Percentiles rank a stretch among this genome's conserved stretches.
These are phyloP conservation scores for Melanophora roralis DNA, from an alignment of 2,888 invertebrate genomes.

Conservation along the genomic window DNA sequence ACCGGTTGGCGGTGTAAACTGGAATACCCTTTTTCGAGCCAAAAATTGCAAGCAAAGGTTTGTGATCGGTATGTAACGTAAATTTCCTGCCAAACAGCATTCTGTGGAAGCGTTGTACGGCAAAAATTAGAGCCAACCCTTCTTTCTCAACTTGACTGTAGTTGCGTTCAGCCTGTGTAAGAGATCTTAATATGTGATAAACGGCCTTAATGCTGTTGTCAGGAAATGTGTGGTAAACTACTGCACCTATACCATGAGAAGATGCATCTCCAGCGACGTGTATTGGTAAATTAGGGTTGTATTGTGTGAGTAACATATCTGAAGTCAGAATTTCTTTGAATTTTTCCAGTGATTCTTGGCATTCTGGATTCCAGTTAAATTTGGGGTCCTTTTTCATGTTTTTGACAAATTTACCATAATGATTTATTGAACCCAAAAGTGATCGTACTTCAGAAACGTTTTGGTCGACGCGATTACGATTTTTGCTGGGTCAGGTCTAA, in stretches of 20 bases:
- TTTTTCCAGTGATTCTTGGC: background rate
- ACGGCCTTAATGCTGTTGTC: constrained; percentile 9
- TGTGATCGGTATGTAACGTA: background rate
- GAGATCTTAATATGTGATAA: constrained; percentile 15
- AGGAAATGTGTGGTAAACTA: background rate
- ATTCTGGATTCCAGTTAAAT: constrained; percentile 6
- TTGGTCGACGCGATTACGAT: too few relatives aligned
- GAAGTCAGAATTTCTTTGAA: background rate
- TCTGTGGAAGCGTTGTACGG: constrained; percentile 42
- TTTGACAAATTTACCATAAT: constrained; percentile 10
- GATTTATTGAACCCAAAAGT: background rate
- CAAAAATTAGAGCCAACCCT: constrained; percentile 33
- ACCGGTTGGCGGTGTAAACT: background rate
- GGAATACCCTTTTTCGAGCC: too few relatives aligned
- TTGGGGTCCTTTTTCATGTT: constrained; percentile 14
- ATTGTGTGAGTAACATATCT: background rate
- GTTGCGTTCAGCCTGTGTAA: constrained; percentile 65
- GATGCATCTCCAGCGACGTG: too few relatives aligned
- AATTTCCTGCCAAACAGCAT: background rate
- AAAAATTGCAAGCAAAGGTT: too few relatives aligned
- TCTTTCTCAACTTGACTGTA: constrained; percentile 58
- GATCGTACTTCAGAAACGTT: background rate
- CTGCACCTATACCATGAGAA: too few relatives aligned
- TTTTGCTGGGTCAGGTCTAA: constrained; percentile 10
- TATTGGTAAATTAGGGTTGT: background rate